Base-by-base conservation (phyloP, 2,888 invertebrate genomes). In the Griposia aprilina region DNA sequence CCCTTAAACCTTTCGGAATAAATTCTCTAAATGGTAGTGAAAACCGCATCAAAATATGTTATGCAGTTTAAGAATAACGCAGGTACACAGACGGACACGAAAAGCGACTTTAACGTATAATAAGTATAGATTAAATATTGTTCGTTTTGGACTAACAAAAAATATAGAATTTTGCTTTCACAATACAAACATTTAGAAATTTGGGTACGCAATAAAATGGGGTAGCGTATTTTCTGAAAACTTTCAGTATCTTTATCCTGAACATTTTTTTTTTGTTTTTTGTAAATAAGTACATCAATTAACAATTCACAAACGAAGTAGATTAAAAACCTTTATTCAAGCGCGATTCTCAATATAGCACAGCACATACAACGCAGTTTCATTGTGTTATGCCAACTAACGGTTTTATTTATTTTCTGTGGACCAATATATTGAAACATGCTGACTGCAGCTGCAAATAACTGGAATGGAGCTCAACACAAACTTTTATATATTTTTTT, bases 371-470 rank as follows among this genome's bases (percentile, higher is more conserved):
- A 73, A 70, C 76, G 62, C 45, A 62, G 73, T 77, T 81, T 76
- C 76, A 75, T 81, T 84, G 76, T 84, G 69, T 81, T 77, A 74
- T 84, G 59, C 63, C 55, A 74, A 78, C 84, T 74, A 78, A 81
- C 73, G 55, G n/a, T 69, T 83, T 84, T 65, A 69, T 82, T 82
- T 84, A 84, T 81, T 81, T 81, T 81, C 77, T 57, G 80, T 72
- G 71, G 82, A 69, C 84, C 84, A 84, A 84, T 83, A 81, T 74
- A 74, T 81, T 73, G 84, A 84, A 84, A 83, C 80, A 83, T 70
- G 80, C 84, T 84, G 82, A 84, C 82, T 83, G 80, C 80, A 80
- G 84, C 76, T 80, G 72, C 76, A 76, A 84, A 83, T 83, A 80
- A 83, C 70, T 74, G 57, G 66, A 78, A 71, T 70, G 60, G 30